Percentiles rank a stretch among this genome's conserved stretches.
phyloP scores from a whole-genome alignment of 2,113 vertebrate species.

The Otis tarda region DNA sequence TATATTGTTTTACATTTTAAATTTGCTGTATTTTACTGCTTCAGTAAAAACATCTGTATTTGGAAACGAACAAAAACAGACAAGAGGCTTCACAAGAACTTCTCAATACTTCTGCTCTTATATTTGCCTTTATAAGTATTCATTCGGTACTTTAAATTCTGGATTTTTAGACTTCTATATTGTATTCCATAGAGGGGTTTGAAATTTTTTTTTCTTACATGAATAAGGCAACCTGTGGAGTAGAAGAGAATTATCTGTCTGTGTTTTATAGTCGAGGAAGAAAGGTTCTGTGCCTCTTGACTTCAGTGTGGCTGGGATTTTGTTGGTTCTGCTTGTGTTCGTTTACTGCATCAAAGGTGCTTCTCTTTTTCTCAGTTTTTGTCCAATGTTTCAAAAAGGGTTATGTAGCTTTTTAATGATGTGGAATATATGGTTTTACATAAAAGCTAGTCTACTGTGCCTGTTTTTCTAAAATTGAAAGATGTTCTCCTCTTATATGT shows the following conservation, averaged over 20 bases:
- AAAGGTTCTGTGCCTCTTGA: neutral
- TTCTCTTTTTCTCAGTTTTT: neutral
- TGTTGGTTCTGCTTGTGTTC: neutral
- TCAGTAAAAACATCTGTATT: neutral
- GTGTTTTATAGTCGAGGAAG: neutral
- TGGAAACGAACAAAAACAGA: constrained; percentile 2
- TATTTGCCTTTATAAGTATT: neutral
- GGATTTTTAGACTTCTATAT: neutral
- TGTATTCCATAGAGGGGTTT: neutral
- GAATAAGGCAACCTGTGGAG: neutral
- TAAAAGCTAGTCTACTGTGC: neutral
- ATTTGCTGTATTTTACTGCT: neutral
- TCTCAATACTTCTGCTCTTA: neutral
- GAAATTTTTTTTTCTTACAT: neutral
- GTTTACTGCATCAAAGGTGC: neutral
- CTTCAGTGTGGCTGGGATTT: neutral
- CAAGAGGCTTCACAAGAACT: neutral
- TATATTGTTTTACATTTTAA: neutral
- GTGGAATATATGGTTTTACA: neutral
- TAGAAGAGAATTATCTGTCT: neutral
- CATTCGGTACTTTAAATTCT: neutral
- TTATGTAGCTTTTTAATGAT: neutral
- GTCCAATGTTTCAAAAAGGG: neutral
- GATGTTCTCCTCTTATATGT: neutral
- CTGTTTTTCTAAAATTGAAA: neutral